These are phyloP conservation scores for Cassiopea xamachana DNA, from an alignment of 30 jellyfish, hydroid and myxozoan genomes.

Conservation along the genomic window DNA sequence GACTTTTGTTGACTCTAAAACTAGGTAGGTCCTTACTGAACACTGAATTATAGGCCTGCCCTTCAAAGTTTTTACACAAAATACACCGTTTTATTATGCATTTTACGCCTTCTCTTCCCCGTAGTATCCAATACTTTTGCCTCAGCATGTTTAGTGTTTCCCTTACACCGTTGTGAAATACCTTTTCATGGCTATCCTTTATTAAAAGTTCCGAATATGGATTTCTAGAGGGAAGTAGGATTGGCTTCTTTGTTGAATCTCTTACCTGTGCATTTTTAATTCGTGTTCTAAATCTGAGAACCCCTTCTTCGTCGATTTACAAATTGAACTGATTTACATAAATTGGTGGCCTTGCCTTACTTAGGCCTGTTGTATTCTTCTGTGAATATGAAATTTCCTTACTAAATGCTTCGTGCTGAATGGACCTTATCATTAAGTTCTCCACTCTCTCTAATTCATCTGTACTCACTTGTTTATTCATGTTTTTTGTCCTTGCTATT, in stretches of 20 bases:
- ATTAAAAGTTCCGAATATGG: conserved; percentile 7
- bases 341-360: not conserved
- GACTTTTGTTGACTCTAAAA: conserved; percentile 38
- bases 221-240: conserved; percentile 30
- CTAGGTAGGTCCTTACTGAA: conserved; percentile 15
- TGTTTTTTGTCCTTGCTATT: not conserved
- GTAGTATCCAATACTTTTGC: conserved; percentile 50
- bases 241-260: conserved; percentile 39
- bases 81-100: not conserved
- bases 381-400: not conserved
- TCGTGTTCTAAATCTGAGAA: conserved; percentile 44
- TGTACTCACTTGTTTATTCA: conserved; percentile 4
- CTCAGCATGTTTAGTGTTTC: conserved; percentile 48
- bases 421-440: not conserved
- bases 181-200: conserved; percentile 30
- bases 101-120: conserved; percentile 52
- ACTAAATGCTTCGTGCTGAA: not conserved
- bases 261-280: conserved; percentile 9
- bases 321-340: conserved; percentile 29
- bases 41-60: conserved; percentile 8
- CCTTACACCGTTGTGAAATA: conserved; percentile 52
- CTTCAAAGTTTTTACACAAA: conserved; percentile 37
- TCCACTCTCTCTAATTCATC: conserved; percentile 23
- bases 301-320: conserved; percentile 17
- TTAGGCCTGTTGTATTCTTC: not conserved